Base-by-base conservation (phyloP, 2,113 vertebrate species). In the Gallinago undulata region DNA sequence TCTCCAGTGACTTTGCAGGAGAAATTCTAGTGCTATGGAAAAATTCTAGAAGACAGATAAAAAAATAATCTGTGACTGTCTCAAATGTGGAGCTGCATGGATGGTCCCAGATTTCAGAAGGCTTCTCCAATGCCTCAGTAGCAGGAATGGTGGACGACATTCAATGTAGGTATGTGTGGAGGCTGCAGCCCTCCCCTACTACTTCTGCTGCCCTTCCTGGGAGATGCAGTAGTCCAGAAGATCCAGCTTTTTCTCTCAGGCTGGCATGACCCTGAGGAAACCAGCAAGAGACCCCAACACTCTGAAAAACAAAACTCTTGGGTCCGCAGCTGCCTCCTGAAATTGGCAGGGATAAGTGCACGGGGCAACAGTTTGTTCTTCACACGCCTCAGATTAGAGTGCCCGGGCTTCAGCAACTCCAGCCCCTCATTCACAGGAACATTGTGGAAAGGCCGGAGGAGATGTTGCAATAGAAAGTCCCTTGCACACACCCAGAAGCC, bases 81-180 rank as follows among this genome's bases (percentile, higher is more conserved):
- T 35, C 51, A 27, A 10, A 2, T 43, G 13, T 43, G 60, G 72
- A 84, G 68, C 75, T 73, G 24, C 64, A 50, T 7, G 30, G 43
- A 77, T 37, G 23, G 2, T 24, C 45, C 43, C 48, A 25, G 59
- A 4, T n/a, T 51, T 35, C 66, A 57, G 76, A 77, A 69, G 59
- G 31, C 21, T 79, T 30, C 75, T 83, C 30, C 59, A 17, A 15
- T 6, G 33, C 51, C 25, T 55, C 62, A 41, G 6, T 28, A 66
- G 50, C 45, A 62, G 41, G 33, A 62, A 27, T 2, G 41, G 15
- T 31, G 64, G 31, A 43, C 1, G 18, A 7, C 10, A 27, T 11
- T 72, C 66, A 57, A 2, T 11, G 45, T n/a, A 31, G 35, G 13
- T 47, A 39, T 0, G 0, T 37, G 28, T 19, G 37, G 31, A 67